Conservation (phyloP, 1,140 invertebrate genomes). For the Diplogasteroides magnus region DNA sequence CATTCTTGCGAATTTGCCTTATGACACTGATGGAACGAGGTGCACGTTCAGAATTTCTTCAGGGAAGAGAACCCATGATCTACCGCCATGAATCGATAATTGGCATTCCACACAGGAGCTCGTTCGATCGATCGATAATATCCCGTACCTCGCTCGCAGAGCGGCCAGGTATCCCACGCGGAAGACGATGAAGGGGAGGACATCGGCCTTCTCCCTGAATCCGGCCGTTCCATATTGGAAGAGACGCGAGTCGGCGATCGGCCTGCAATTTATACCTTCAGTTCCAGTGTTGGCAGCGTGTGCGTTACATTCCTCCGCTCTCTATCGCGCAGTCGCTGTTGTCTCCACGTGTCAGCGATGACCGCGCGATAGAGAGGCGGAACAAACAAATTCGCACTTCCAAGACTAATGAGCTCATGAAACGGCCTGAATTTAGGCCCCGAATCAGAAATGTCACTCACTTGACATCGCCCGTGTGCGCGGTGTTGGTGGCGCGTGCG, state of each 20-base stretch:
- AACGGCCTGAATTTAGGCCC: too few relatives aligned
- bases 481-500: constrained; percentile 12
- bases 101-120: too few relatives aligned
- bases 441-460: background rate
- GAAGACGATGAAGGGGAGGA: constrained; percentile 32
- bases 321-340: background rate
- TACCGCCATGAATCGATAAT: too few relatives aligned
- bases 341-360: background rate
- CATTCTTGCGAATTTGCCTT: too few relatives aligned
- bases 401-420: constrained; percentile 3
- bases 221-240: constrained; percentile 42
- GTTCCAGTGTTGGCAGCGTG: too few relatives aligned
- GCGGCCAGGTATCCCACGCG: constrained; percentile 38
- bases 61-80: too few relatives aligned
- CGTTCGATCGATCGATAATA: too few relatives aligned
- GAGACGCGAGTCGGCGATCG: too few relatives aligned
- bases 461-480: background rate
- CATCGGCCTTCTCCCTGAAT: constrained; percentile 32
- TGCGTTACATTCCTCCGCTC: too few relatives aligned
- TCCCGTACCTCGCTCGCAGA: constrained; percentile 38
- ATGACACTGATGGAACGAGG: too few relatives aligned
- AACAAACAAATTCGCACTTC: background rate
- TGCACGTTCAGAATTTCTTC: too few relatives aligned
- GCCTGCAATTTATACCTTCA: too few relatives aligned
- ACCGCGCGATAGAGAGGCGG: background rate